Evolutionary conservation across 2,113 vertebrate genomes (phyloP), one percentile per base, ranked within the genome.

Genomic region (Scytalopus superciliaris): DNA sequence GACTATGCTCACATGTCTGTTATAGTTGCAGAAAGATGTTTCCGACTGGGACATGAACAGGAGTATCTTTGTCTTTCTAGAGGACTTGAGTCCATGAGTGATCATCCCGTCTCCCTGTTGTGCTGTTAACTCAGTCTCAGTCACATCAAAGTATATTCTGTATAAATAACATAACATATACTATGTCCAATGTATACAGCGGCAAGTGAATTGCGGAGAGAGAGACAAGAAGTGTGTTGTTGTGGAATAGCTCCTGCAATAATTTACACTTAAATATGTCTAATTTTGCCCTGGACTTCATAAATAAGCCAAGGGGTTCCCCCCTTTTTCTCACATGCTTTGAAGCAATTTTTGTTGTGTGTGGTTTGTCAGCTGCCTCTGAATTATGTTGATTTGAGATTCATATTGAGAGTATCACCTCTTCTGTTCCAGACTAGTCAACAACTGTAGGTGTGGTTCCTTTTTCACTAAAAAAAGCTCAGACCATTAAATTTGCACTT

Each of bases 401-500:
- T 91, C 63, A 92, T 88, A 81, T 16, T 64, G 47, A 96, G 33
- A 94, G 7, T 74, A 86, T 42, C 17, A 86, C 9, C 33, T 42
- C 6, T 79, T 85, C 28, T 88, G 75, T 73, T 92, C 37, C 67
- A 83, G 79, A 33, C 62, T 57, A 60, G 69, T 73, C 74, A 82
- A 52, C 68, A 70, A 10, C 57, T 83, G 68, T 35, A n/a, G 8
- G 25, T 66, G 31, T 27, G 30, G 31, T 73, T 80, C 44, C 35
- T 47, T 94, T 83, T 83, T 69, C 70, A 69, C 75, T 49, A 64
- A 84, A 45, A 45, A 77, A 64, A 73, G 73, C 15, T 84, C 68
- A 93, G 64, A 63, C 33, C 8, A 44, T 81, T 77, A 86, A 67
- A 84, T 88, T 90, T 86, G 30, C 30, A 81, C 31, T 89, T 84